Conservation (phyloP, 2,888 invertebrate genomes). For the Ephialtes manifestator region DNA sequence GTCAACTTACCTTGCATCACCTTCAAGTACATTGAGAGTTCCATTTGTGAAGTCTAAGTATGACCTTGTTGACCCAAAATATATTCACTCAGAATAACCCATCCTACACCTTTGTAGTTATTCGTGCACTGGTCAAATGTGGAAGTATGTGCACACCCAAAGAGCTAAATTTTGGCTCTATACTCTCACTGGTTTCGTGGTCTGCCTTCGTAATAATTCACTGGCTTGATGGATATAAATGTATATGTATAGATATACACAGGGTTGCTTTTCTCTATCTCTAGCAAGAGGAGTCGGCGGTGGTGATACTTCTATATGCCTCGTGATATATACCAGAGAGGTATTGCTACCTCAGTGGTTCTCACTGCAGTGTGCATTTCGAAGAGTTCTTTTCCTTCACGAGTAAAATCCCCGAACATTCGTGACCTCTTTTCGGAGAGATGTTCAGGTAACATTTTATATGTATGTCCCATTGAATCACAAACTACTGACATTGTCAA, state of each 20-base stretch:
- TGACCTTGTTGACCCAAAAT: constrained; percentile 17
- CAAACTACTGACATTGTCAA: not conserved
- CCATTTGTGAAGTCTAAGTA: too few species aligned
- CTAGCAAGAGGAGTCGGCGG: not conserved
- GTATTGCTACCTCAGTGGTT: constrained; percentile 13
- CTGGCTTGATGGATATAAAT: constrained; percentile 28
- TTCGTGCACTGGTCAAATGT: constrained; percentile 3
- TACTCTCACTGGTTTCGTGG: constrained; percentile 40
- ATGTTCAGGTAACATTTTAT: not conserved
- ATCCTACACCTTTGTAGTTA: constrained; percentile 7
- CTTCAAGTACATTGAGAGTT: not conserved
- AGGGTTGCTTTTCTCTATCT: not conserved
- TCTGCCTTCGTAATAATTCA: constrained; percentile 51
- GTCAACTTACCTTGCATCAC: not conserved
- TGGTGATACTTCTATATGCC: constrained; percentile 2
- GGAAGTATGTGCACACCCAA: not conserved
- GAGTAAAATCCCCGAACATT: constrained; percentile 20
- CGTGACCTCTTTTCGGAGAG: constrained; percentile 20
- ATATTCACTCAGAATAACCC: constrained; percentile 23
- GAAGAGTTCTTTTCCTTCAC: constrained; percentile 31
- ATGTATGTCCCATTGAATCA: not conserved
- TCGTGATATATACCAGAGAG: constrained; percentile 18
- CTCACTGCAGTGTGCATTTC: constrained; percentile 7
- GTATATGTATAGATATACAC: constrained; percentile 3
- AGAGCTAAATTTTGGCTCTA: constrained; percentile 4